phyloP scores from a whole-genome alignment of 2,113 vertebrate species.

The human (Homo sapiens) region DNA sequence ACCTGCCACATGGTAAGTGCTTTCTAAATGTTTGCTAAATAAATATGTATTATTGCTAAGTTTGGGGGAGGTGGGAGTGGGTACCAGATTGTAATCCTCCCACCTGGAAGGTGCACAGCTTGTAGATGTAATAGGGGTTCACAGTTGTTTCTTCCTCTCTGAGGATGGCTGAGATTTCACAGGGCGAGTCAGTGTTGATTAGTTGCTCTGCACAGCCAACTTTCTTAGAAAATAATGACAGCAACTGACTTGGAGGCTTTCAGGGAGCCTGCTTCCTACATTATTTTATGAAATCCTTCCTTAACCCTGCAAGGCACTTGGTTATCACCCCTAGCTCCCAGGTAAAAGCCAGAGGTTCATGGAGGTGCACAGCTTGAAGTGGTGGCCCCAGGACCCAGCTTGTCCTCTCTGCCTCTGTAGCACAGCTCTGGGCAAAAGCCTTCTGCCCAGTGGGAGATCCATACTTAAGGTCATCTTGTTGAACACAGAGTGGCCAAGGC shows the following conservation, averaged over 20 bases:
- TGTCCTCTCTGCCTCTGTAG: background rate
- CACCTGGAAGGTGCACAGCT: background rate
- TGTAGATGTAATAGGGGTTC: rapidly evolving
- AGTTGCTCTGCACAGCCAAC: background rate
- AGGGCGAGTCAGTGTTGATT: background rate
- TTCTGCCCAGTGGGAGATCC: background rate
- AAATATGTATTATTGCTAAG: background rate
- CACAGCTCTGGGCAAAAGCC: background rate
- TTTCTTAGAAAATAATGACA: background rate
- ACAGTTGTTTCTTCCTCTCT: background rate
- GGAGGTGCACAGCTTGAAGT: background rate
- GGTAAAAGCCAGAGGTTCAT: background rate
- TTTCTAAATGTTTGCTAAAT: background rate
- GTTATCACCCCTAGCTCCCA: background rate
- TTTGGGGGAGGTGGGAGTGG: background rate
- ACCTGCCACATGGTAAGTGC: background rate
- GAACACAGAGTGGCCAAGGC: background rate
- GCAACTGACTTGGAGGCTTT: background rate
- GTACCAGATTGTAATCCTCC: background rate
- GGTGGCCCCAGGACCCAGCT: background rate
- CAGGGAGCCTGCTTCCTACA: background rate
- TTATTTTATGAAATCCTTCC: background rate
- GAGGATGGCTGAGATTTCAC: background rate
- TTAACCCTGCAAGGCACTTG: background rate
- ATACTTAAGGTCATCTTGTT: background rate